These are phyloP conservation scores for Macheiramphus alcinus DNA, from an alignment of 2,113 vertebrate genomes.

Conservation along the genomic window DNA sequence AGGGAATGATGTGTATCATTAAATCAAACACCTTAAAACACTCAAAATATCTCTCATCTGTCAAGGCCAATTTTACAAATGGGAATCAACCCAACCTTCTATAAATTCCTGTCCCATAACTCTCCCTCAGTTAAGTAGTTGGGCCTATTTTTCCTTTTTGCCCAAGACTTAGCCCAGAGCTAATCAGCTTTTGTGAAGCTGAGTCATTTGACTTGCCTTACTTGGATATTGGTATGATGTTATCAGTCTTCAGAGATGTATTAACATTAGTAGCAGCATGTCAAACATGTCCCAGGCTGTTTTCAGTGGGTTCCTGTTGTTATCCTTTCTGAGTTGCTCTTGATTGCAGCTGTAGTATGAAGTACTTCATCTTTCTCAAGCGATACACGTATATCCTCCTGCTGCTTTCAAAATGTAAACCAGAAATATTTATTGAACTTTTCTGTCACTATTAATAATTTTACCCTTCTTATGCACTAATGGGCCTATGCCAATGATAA, in stretches of 20 bases:
- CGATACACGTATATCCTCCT: not conserved
- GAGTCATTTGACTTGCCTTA: not conserved
- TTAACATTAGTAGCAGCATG: not conserved
- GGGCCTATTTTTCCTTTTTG: not conserved
- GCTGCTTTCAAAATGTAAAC: not conserved
- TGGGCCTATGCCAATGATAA: not conserved
- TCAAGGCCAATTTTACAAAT: not conserved
- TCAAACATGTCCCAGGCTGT: not conserved
- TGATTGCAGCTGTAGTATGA: constrained; percentile 17
- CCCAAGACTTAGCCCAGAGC: not conserved
- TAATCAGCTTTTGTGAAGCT: not conserved
- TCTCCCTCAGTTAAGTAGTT: not conserved
- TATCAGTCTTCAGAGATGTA: not conserved
- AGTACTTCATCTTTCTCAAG: constrained; percentile 32
- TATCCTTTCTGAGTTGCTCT: not conserved
- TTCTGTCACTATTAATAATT: not conserved
- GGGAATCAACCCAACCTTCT: not conserved
- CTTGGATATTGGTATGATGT: not conserved
- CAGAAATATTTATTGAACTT: constrained; percentile 6
- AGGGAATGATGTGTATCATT: not conserved
- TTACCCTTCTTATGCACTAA: not conserved
- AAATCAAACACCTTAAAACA: not conserved
- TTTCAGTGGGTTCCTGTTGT: constrained; percentile 9
- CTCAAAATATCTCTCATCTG: not conserved
- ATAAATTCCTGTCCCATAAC: not conserved